Percentiles rank a stretch among this genome's conserved stretches.
phyloP scores from a whole-genome alignment of 1,140 invertebrate species.

The Orius insidiosus region DNA sequence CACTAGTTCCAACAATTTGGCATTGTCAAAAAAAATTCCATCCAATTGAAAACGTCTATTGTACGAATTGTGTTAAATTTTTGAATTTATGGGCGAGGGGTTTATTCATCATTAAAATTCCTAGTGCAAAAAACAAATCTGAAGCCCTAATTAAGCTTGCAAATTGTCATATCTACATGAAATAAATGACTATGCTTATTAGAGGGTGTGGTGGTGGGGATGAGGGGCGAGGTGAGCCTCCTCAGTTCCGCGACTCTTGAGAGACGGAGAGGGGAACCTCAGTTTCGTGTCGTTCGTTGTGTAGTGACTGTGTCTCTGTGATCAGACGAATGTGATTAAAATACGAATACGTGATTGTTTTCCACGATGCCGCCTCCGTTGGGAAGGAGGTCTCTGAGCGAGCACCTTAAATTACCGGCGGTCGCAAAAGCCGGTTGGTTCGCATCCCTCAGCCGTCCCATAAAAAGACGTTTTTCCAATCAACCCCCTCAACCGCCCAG shows the following conservation, averaged over 20 bases:
- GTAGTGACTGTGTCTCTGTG: background rate
- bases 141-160: too few relatives aligned
- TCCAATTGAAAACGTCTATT: too few relatives aligned
- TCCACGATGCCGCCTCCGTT: slow-evolving; percentile 7
- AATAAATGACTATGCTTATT: too few relatives aligned
- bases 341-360: background rate
- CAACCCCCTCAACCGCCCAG: slow-evolving; percentile 3
- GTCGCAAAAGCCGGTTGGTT: slow-evolving; percentile 53
- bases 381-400: slow-evolving; percentile 11
- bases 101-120: too few relatives aligned
- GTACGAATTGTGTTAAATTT: too few relatives aligned
- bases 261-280: background rate
- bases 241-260: background rate
- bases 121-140: too few relatives aligned
- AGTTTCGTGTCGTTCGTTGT: background rate
- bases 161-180: too few relatives aligned
- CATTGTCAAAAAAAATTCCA: too few relatives aligned
- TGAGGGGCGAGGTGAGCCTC: too few relatives aligned
- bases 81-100: too few relatives aligned
- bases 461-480: slow-evolving; percentile 28
- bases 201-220: too few relatives aligned
- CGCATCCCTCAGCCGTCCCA: slow-evolving; percentile 46
- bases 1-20: too few relatives aligned
- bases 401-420: slow-evolving; percentile 15
- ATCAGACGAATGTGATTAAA: background rate